Evolutionary conservation across 37 sponge, comb jelly and placozoan genomes (phyloP).

Genomic region (Amphimedon queenslandica): DNA sequence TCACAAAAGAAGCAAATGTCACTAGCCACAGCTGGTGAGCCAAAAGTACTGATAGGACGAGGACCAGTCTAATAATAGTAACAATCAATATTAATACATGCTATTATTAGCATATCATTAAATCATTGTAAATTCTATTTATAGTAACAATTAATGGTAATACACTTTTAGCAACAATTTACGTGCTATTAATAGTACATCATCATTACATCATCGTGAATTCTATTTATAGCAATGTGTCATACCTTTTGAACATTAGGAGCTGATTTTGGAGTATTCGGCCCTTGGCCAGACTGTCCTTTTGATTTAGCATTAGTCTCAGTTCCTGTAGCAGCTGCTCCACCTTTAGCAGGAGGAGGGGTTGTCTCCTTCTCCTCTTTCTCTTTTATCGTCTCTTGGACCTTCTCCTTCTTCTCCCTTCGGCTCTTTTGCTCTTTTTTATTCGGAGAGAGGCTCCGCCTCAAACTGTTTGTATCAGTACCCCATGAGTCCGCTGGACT

Average conservation of each 20-base stretch:
- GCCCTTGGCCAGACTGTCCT: too few relatives aligned
- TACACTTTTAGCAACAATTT: too few relatives aligned
- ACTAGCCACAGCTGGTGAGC: conserved; percentile 22
- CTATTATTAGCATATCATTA: too few relatives aligned
- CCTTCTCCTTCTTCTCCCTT: not conserved
- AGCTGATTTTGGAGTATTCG: too few relatives aligned
- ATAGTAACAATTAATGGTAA: too few relatives aligned
- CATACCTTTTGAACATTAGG: too few relatives aligned
- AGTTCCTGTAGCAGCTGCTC: not conserved
- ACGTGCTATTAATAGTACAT: too few relatives aligned
- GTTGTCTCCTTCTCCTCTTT: not conserved
- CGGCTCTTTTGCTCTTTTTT: not conserved
- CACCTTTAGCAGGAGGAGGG: not conserved
- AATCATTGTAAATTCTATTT: too few relatives aligned
- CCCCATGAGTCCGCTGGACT: not conserved
- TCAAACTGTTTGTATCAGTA: not conserved
- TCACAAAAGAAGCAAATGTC: conserved; percentile 78
- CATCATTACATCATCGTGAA: too few relatives aligned
- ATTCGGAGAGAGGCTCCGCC: not conserved
- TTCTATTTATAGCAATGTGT: too few relatives aligned
- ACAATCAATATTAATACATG: too few relatives aligned
- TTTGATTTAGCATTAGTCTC: not conserved
- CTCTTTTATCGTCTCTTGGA: not conserved
- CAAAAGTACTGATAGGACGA: conserved; percentile 6
- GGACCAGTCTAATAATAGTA: too few relatives aligned